Evolutionary conservation across 2,797 vertebrate genomes (phyloP).

Genomic region (Propithecus deckenii): DNA sequence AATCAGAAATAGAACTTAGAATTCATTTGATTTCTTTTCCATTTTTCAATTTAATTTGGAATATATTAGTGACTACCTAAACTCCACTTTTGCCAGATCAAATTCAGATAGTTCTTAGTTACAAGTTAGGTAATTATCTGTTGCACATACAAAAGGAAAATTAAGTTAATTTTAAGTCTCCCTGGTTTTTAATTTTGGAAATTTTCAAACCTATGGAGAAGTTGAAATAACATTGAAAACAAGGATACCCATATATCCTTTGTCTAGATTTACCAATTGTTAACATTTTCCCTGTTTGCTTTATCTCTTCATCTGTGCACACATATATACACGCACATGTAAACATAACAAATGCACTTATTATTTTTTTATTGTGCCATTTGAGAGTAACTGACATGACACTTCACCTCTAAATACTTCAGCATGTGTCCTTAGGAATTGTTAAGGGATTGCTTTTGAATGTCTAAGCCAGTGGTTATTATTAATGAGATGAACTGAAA

Average conservation of each 20-base stretch:
- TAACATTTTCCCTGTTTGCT: neutral
- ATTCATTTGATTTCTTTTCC: neutral
- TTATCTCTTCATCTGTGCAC: neutral
- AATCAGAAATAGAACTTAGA: neutral
- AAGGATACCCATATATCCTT: neutral
- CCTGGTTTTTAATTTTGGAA: constrained; percentile 35
- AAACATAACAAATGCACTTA: neutral
- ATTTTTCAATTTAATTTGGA: neutral
- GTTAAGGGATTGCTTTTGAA: neutral
- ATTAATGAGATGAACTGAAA: neutral
- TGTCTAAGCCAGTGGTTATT: neutral
- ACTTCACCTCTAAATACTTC: neutral
- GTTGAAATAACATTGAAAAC: constrained; percentile 10
- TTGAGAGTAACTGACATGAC: neutral
- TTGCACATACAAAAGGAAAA: neutral
- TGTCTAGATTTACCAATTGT: neutral
- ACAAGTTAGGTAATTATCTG: neutral
- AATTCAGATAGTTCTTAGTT: constrained; percentile 15
- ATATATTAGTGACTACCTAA: neutral
- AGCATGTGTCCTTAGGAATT: neutral
- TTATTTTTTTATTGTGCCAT: neutral
- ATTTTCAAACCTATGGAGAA: constrained; percentile 22
- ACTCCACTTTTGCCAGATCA: neutral
- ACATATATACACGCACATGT: too few relatives aligned
- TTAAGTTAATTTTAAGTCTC: neutral